Evolutionary conservation across 2,113 vertebrate genomes (phyloP), one percentile per base, ranked within the genome.

Genomic region (Miniopterus natalensis): DNA sequence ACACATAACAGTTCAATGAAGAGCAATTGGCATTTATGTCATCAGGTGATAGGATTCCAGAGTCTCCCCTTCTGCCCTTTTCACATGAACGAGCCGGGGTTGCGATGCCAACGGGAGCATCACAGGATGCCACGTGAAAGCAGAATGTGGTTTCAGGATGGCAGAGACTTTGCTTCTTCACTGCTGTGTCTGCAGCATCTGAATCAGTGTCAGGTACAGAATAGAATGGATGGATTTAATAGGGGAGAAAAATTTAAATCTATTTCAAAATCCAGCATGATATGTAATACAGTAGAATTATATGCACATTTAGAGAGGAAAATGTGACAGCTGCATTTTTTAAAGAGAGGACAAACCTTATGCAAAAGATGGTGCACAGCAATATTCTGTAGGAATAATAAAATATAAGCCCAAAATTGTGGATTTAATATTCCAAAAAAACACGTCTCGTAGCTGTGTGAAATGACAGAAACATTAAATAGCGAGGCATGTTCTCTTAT

Each of bases 51-150:
- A 29, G 4, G 15, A n/a, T 23, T 47, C 40, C 75, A 51, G 6
- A 2, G 55, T 81, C 11, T 53, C 1, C 2, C 10, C 8, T 86
- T 90, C 40, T 92, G 25, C 36, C 4, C 2, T 66, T 84, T 25
- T 23, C 14, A 10, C 25, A 31, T 45, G 29, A 45, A 27, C 6
- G 15, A 40, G 5, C 13, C 45, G 27, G 21, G 6, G 8, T 20
- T 84, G 7, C 1, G 6, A 31, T 73, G 3, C 8, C 18, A 3
- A 21, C n/a, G 27, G 31, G 25, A 63, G 0, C 1, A n/a, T 14
- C 77, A 29, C 9, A n/a, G 0, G 1, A 6, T n/a, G 12, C 6
- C 3, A 10, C 57, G 14, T 4, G 18, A 40, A 25, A 65, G 18
- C 1, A 27, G 29, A 7, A 2, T 6, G 12, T 63, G 10, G 40